phyloP scores from a whole-genome alignment of 1,140 invertebrate genomes.

The Popillia japonica region DNA sequence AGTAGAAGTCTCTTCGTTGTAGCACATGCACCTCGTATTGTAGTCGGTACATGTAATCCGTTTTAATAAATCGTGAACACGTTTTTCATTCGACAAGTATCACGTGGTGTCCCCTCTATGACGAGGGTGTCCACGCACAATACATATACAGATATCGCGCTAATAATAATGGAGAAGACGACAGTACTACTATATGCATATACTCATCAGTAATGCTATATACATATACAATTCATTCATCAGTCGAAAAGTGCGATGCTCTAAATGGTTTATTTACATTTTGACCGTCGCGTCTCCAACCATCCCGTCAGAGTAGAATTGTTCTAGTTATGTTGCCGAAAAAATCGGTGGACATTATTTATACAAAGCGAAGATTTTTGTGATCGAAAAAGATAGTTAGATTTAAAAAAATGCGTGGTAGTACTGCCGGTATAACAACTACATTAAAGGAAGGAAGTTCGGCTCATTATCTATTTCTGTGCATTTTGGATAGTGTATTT shows the following conservation, averaged over 20 bases:
- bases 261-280: constrained; percentile 32
- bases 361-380: background rate
- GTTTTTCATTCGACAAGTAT: constrained; percentile 36
- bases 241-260: constrained; percentile 1
- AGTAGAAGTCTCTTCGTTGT: constrained; percentile 37
- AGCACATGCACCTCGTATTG: background rate
- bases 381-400: background rate
- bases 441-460: constrained; percentile 61
- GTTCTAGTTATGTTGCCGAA: background rate
- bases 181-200: constrained; percentile 16
- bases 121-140: constrained; percentile 45
- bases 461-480: constrained; percentile 69
- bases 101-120: constrained; percentile 47
- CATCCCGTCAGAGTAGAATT: constrained; percentile 31
- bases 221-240: background rate
- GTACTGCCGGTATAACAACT: constrained; percentile 66
- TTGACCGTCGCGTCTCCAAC: background rate
- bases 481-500: constrained; percentile 74
- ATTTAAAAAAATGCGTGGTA: constrained; percentile 64
- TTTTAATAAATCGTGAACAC: constrained; percentile 25
- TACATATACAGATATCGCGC: constrained; percentile 29
- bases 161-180: constrained; percentile 24
- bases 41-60: constrained; percentile 3
- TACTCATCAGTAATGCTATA: background rate
- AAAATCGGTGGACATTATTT: background rate